Conservation (phyloP, 2,888 invertebrate species). For the Zaprionus bogoriensis region DNA sequence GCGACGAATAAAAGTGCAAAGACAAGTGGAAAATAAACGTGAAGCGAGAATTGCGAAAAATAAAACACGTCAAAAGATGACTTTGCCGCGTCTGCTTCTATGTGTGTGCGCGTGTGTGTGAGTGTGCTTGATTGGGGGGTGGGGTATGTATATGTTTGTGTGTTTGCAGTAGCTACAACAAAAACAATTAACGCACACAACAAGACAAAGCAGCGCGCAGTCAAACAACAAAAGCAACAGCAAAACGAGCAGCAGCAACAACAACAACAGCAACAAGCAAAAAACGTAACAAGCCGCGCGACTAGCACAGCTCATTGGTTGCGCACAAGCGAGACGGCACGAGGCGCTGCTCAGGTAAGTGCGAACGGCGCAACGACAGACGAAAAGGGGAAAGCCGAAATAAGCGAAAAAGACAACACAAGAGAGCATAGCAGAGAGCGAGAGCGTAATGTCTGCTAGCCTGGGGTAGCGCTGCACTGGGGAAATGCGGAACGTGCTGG, state of each 20-base stretch:
- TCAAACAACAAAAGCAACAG: conserved; percentile 15
- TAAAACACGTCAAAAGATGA: conserved; percentile 42
- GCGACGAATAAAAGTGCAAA: conserved; percentile 3
- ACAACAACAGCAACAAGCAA: conserved; percentile 10
- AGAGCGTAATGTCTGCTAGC: conserved; percentile 5
- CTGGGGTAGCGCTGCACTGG: conserved; percentile 56
- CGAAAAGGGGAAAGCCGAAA: conserved; percentile 26
- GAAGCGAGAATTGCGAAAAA: conserved; percentile 41
- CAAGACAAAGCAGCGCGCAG: conserved; percentile 33
- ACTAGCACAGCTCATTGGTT: conserved; percentile 57
- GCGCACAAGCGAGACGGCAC: conserved; percentile 57
- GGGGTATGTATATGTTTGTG: conserved; percentile 14
- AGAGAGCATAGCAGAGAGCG: not conserved
- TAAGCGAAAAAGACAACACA: conserved; percentile 12
- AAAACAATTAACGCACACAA: conserved; percentile 52
- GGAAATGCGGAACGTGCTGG: conserved; percentile 54
- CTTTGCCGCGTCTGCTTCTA: conserved; percentile 13
- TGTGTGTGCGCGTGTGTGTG: conserved; percentile 1
- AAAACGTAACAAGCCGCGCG: conserved; percentile 27
- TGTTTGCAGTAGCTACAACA: conserved; percentile 36
- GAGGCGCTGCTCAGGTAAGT: conserved; percentile 36
- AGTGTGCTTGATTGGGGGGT: conserved; percentile 12
- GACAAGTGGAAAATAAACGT: conserved; percentile 37
- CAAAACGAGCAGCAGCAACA: conserved; percentile 16
- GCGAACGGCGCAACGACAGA: conserved; percentile 22